phyloP scores from a whole-genome alignment of 2,888 invertebrate genomes.

The Apoda limacodes region DNA sequence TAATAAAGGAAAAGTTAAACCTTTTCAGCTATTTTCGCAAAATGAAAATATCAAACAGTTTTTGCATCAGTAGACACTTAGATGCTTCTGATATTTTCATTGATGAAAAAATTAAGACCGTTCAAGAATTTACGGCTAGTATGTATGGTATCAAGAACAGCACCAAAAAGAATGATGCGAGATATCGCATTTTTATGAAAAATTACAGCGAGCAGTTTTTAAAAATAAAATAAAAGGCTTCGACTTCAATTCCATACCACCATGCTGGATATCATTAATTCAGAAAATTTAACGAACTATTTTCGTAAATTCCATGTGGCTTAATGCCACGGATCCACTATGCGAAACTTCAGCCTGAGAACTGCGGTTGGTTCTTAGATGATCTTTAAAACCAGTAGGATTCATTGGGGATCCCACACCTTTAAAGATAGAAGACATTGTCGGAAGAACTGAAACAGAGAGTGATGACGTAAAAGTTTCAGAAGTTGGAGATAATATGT shows the following conservation, averaged over 20 bases:
- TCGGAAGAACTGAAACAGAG: constrained; percentile 18
- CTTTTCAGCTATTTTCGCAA: constrained; percentile 24
- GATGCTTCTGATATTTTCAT: constrained; percentile 8
- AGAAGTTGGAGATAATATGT: constrained; percentile 19
- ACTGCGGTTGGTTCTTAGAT: constrained; percentile 20
- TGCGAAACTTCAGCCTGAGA: constrained; percentile 21
- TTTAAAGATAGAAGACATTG: constrained; percentile 16
- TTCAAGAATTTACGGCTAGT: constrained; percentile 28
- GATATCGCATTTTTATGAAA: constrained; percentile 25
- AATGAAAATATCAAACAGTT: constrained; percentile 23
- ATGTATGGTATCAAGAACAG: constrained; percentile 28
- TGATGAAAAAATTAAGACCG: constrained; percentile 26
- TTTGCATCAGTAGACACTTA: constrained; percentile 7
- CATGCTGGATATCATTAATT: constrained; percentile 23
- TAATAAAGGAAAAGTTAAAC: constrained; percentile 23
- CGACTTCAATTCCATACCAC: constrained; percentile 23
- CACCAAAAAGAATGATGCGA: constrained; percentile 25
- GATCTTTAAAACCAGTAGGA: constrained; percentile 14
- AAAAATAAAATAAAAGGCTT: constrained; percentile 26
- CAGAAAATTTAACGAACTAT: constrained; percentile 25
- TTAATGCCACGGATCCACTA: constrained; percentile 21
- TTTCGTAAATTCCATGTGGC: constrained; percentile 21
- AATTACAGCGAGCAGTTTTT: constrained; percentile 24
- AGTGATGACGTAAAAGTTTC: constrained; percentile 18
- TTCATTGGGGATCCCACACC: constrained; percentile 13